A percentile compares a stretch with the other conserved stretches of the same genome.
These are phyloP conservation scores for Etia nguti DNA, from an alignment of 2,113 vertebrate genomes.

Conservation along the genomic window DNA sequence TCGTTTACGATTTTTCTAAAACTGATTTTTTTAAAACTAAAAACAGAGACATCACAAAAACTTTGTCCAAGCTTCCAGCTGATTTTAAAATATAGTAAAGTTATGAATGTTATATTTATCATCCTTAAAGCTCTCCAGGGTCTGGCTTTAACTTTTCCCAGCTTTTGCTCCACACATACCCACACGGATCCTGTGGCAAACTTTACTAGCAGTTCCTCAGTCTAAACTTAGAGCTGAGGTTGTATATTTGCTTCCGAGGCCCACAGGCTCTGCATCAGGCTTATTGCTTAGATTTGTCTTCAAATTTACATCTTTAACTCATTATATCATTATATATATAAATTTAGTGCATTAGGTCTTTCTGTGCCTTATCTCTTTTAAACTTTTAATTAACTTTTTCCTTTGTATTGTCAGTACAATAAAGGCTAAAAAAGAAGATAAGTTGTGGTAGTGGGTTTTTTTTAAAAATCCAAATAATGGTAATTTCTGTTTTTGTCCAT, in stretches of 20 bases:
- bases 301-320: background rate
- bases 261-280: background rate
- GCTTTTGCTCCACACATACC: background rate
- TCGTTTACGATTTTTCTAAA: background rate
- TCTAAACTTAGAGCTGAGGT: background rate
- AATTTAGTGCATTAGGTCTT: background rate
- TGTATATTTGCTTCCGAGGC: background rate
- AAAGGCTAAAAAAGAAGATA: background rate
- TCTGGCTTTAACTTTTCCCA: background rate
- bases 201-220: background rate
- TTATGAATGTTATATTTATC: background rate
- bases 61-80: background rate
- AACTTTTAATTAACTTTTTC: rapidly evolving
- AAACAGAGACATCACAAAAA: background rate
- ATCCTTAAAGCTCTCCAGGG: background rate
- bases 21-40: background rate
- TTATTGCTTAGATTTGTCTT: background rate
- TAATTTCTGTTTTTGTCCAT: background rate
- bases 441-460: background rate
- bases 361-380: background rate
- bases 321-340: background rate
- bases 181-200: background rate
- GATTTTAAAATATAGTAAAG: background rate
- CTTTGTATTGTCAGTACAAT: background rate
- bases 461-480: background rate